Evolutionary conservation across 2,113 vertebrate genomes (phyloP).

Genomic region (Trichomycterus rosablanca): DNA sequence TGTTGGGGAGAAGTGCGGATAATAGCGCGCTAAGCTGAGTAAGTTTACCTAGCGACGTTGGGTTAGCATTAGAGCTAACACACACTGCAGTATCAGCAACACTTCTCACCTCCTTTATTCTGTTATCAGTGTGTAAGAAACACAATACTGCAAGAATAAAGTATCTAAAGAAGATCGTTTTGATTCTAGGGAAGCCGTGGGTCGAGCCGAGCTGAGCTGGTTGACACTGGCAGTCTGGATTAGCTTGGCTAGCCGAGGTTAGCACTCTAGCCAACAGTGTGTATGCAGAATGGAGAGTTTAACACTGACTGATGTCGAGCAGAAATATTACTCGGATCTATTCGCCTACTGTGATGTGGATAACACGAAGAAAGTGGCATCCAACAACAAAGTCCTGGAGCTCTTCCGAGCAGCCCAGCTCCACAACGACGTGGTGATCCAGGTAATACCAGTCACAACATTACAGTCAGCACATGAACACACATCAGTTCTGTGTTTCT

Average conservation of each 20-base stretch:
- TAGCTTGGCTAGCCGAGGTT: conserved; percentile 21
- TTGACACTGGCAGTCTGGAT: conserved; percentile 15
- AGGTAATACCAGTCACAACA: conserved; percentile 67
- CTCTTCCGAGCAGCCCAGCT: conserved; percentile 96
- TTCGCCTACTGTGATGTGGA: conserved; percentile 97
- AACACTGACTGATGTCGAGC: conserved; percentile 89
- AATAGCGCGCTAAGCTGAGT: not conserved
- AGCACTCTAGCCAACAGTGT: conserved; percentile 4
- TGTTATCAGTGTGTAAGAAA: not conserved
- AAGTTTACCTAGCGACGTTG: conserved; percentile 6
- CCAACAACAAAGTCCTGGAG: conserved; percentile 87
- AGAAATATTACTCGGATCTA: conserved; percentile 94
- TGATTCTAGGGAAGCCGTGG: not conserved
- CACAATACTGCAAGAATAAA: no score
- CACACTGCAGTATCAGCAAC: not conserved
- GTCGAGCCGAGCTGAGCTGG: not conserved
- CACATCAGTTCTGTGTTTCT: no score
- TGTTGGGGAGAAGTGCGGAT: not conserved
- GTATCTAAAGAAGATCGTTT: no score
- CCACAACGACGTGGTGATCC: conserved; percentile 86
- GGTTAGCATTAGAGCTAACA: not conserved
- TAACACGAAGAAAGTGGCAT: conserved; percentile 94
- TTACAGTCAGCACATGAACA: no score
- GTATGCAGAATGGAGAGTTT: conserved; percentile 83
- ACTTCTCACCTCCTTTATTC: not conserved